These are phyloP conservation scores for Pseudeuparius sepicola DNA, from an alignment of 2,888 invertebrate genomes.

Conservation along the genomic window DNA sequence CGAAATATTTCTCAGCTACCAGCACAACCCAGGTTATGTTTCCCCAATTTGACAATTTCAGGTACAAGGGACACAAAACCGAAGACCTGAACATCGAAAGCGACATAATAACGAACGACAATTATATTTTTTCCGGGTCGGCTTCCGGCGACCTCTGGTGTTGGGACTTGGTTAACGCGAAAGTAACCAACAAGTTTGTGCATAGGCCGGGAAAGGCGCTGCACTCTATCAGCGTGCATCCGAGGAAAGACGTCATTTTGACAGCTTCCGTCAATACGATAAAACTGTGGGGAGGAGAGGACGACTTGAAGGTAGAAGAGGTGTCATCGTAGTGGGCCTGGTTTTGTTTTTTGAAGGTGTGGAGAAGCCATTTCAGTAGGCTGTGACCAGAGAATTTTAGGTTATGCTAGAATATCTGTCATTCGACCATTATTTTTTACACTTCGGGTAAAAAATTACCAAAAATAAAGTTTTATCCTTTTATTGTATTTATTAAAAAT, in stretches of 20 bases:
- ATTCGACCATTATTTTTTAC: too few species aligned
- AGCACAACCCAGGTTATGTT: too few species aligned
- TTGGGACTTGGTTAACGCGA: conserved; percentile 82
- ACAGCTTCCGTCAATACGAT: conserved; percentile 66
- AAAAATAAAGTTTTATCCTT: too few species aligned
- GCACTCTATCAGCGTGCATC: conserved; percentile 75
- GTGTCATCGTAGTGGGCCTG: too few species aligned
- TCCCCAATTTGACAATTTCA: too few species aligned
- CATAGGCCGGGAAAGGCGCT: conserved; percentile 52
- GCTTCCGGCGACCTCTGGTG: conserved; percentile 74
- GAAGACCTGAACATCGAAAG: conserved; percentile 82
- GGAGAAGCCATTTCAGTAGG: too few species aligned
- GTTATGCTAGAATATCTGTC: too few species aligned
- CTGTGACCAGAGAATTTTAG: too few species aligned
- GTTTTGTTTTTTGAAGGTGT: too few species aligned
- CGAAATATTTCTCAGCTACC: too few species aligned
- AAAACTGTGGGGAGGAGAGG: conserved; percentile 53
- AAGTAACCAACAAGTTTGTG: conserved; percentile 43
- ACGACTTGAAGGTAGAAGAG: conserved; percentile 21
- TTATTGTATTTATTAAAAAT: too few species aligned
- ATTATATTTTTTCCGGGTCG: conserved; percentile 82
- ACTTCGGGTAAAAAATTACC: too few species aligned
- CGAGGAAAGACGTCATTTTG: conserved; percentile 57
- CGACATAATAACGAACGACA: conserved; percentile 73
- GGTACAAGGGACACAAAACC: conserved; percentile 74